Evolutionary conservation across 2,888 invertebrate species (phyloP).

Genomic region (Caenorhabditis wallacei): DNA sequence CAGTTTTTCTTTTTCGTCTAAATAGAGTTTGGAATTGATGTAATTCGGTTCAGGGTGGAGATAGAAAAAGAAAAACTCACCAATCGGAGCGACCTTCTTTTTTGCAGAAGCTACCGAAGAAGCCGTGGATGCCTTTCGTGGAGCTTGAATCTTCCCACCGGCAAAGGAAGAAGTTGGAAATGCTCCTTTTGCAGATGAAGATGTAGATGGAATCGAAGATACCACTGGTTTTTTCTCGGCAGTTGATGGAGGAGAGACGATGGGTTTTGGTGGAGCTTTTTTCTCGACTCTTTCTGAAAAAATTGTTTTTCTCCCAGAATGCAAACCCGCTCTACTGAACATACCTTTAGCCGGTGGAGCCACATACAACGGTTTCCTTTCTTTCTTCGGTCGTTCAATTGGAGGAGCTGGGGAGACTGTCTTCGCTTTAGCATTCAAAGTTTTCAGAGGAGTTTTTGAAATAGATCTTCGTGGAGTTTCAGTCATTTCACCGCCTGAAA

Average conservation of each 20-base stretch:
- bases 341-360: conserved; percentile 72
- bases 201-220: conserved; percentile 34
- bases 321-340: too few relatives aligned
- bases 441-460: conserved; percentile 65
- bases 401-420: conserved; percentile 55
- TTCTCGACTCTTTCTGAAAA: conserved; percentile 63
- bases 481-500: conserved; percentile 54
- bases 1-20: conserved; percentile 66
- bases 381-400: conserved; percentile 68
- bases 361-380: conserved; percentile 72
- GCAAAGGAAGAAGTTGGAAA: conserved; percentile 73
- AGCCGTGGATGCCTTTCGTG: conserved; percentile 34
- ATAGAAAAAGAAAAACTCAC: conserved; percentile 6
- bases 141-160: conserved; percentile 51
- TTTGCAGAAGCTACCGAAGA: conserved; percentile 37
- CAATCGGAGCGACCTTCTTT: conserved; percentile 47
- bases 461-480: conserved; percentile 43
- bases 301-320: background rate
- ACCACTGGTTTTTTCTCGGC: conserved; percentile 35
- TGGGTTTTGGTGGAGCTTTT: conserved; percentile 30
- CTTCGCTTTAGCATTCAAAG: conserved; percentile 55
- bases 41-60: too few relatives aligned
- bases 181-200: conserved; percentile 17
- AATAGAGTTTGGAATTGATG: conserved; percentile 24
- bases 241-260: conserved; percentile 34